Evolutionary conservation across 2,888 invertebrate species (phyloP), one percentile per base, ranked within the genome.

Genomic region (Drosophila cyrtoloma): DNA sequence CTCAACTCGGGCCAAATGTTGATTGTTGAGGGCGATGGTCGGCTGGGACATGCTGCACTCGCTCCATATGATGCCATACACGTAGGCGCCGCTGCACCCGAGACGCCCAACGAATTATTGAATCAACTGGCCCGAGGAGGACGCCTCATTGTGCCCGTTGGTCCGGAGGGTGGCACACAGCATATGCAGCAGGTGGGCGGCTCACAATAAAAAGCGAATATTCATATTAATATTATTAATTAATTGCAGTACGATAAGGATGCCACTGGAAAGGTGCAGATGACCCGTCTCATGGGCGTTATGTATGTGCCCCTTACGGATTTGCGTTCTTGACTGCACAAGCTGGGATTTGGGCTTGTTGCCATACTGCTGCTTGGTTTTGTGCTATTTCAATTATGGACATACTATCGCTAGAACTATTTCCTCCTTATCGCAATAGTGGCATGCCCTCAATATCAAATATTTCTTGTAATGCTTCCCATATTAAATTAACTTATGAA

Each of bases 271-370:
- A 94, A 95, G 39, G 95, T 98, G 6, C 94, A 94, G 30, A 95
- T 96, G 73, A 96, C 96, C 82, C 95, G 96, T 51, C 94, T 99
- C 14, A 98, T 99, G 97, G 97, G 98, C 51, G 99, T 99, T 16
- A 97, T 98, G 84, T 99, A 98, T 93, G 99, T 99, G 42, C 99
- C 99, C 0, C 94, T 99, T 55, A 99, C 99, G 0, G 98, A 98
- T 93, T 96, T 96, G 92, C 95, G 84, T 0, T 88, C 93, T 63
- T 93, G 93, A 93, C 90, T 92, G 77, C 70, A 84, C 50, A 56
- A 77, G 35, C 63, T 78, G n/a, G 75, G 85, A 12, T 89, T 83
- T 76, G 64, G 76, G 33, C 6, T 82, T 50, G 51, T 91, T 63
- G 74, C 84, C 22, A 44, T 83, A 55, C 50, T 87, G 50, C 70